A percentile compares a stretch with the other conserved stretches of the same genome.
These are phyloP conservation scores for Ammodytes marinus DNA, from an alignment of 2,113 vertebrate species.

Conservation along the genomic window DNA sequence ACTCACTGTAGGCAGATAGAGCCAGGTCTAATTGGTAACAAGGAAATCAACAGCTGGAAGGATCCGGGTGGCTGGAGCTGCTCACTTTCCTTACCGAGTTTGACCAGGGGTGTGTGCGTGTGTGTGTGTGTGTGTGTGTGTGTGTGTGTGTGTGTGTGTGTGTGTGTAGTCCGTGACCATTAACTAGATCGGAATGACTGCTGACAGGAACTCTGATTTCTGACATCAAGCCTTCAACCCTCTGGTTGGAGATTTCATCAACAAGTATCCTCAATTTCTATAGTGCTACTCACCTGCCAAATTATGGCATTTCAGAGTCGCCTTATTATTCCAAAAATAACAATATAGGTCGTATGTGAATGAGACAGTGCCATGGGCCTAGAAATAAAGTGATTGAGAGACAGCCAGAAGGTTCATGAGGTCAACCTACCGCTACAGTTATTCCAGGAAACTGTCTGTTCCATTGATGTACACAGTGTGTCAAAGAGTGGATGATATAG, in stretches of 20 bases:
- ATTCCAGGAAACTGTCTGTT: conserved; percentile 24
- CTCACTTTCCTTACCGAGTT: conserved; percentile 36
- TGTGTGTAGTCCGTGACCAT: conserved; percentile 6
- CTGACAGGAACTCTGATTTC: conserved; percentile 1
- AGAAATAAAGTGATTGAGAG: conserved; percentile 5
- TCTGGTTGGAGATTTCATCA: conserved; percentile 1
- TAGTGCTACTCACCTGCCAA: background rate
- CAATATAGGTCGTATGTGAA: conserved; percentile 2
- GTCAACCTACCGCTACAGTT: conserved; percentile 13
- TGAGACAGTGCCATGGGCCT: background rate
- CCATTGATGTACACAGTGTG: conserved; percentile 3
- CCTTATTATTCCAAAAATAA: conserved; percentile 10
- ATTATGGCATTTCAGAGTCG: background rate
- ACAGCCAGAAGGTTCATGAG: conserved; percentile 7
- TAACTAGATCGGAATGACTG: background rate
- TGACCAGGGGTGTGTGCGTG: conserved; percentile 8
- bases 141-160: background rate
- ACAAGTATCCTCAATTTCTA: background rate
- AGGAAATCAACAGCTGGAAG: conserved; percentile 66
- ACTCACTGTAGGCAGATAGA: conserved; percentile 39
- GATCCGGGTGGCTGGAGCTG: conserved; percentile 56
- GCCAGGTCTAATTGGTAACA: conserved; percentile 71
- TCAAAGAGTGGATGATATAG: background rate
- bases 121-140: conserved; percentile 1
- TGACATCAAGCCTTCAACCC: conserved; percentile 9